Evolutionary conservation across 2,797 vertebrate genomes (phyloP).

Genomic region (Acomys russatus): DNA sequence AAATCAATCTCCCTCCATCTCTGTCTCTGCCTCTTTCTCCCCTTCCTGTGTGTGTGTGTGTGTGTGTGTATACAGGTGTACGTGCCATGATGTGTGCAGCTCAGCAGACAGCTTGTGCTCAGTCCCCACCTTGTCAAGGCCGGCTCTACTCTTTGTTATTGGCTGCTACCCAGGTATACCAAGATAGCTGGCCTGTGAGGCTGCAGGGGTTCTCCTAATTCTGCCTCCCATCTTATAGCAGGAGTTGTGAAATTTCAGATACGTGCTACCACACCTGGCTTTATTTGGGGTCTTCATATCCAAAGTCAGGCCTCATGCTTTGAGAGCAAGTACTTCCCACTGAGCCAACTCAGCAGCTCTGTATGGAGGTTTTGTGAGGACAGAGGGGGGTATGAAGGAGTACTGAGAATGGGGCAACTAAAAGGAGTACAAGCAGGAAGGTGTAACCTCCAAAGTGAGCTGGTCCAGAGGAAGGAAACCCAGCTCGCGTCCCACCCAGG

Average conservation of each 20-base stretch:
- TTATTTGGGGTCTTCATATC: neutral
- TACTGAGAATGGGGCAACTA: no score
- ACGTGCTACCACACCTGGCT: no score
- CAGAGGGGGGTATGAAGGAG: neutral
- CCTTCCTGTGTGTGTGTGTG: neutral
- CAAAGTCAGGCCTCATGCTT: neutral
- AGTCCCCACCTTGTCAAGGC: neutral
- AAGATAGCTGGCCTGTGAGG: neutral
- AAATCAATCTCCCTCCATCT: neutral
- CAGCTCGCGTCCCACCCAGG: rapidly evolving
- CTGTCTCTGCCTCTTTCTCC: neutral
- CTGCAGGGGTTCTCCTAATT: neutral
- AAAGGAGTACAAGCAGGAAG: neutral
- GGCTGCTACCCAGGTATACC: neutral
- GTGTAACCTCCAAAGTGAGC: neutral
- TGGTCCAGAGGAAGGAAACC: neutral
- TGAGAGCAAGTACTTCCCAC: neutral
- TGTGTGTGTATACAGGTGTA: neutral
- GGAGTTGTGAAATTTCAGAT: neutral
- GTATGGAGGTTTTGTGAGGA: neutral
- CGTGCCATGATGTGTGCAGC: neutral
- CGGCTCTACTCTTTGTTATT: neutral
- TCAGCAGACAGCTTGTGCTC: neutral
- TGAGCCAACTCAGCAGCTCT: neutral
- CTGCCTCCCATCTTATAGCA: neutral